Base-by-base conservation (phyloP, 2,888 invertebrate species). In the Lypha dubia region DNA sequence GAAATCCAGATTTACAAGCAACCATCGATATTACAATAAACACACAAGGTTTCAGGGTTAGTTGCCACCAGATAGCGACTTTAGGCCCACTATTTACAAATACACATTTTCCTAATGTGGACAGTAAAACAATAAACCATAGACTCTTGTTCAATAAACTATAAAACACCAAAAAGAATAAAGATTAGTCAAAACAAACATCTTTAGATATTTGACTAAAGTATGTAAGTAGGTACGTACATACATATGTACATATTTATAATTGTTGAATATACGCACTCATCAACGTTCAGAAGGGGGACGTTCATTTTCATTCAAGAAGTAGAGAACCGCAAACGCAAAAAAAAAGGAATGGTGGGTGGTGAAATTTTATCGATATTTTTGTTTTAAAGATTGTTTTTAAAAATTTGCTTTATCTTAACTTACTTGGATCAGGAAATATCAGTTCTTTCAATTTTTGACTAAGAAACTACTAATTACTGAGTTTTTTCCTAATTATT, bases 11-110 rank as follows among this genome's bases (percentile, higher is more conserved):
- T 35, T 32, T 28, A 71, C 24, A 58, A 46, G 20, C 32, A 67
- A 76, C 83, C 75, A 76, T 80, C 70, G 76, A 17, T 53, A 67
- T 62, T 65, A 35, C 28, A 63, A 56, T 28, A 62, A 53, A 51
- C 7, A 56, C 4, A 20, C 41, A 58, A 83, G 74, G 79, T 68
- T 83, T 74, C 73, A 83, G 79, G 83, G 79, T 74, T 79, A 79
- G 63, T 49, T 70, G 11, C 38, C 51, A 49, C 0, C 56, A 63
- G 24, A 8, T 51, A 79, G 15, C 20, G 22, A 35, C 20, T 41
- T 7, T 20, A 46, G 46, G 22, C 3, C 17, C n/a, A 73, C 20
- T 22, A 46, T 7, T 17, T 20, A 38, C 15, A 35, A 20, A 60
- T 46, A 56, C 8, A 62, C 11, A 28, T 41, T 20, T 35, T 28